Evolutionary conservation across 2,113 vertebrate genomes (phyloP).

Genomic region (Dermatemys mawii): DNA sequence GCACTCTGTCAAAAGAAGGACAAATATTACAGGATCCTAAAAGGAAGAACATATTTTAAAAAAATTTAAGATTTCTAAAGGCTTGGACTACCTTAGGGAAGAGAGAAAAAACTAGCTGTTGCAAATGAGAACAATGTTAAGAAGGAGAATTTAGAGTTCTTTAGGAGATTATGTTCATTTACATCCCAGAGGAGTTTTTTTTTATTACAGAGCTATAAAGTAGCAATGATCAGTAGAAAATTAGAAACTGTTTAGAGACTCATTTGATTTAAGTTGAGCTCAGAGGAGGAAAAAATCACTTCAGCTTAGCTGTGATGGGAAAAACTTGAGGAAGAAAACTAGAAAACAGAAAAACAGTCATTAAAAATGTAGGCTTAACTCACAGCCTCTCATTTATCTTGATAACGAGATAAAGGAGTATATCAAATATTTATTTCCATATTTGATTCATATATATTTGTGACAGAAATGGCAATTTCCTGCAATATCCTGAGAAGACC

Average conservation of each 20-base stretch:
- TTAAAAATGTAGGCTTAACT: conserved; percentile 14
- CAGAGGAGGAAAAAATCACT: conserved; percentile 14
- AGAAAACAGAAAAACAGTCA: conserved; percentile 39
- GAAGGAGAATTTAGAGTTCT: neutral
- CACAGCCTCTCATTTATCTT: neutral
- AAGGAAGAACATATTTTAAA: conserved; percentile 5
- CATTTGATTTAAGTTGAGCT: conserved; percentile 37
- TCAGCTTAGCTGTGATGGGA: conserved; percentile 18
- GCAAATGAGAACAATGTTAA: neutral
- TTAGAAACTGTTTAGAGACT: neutral
- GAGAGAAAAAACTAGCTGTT: conserved; percentile 8
- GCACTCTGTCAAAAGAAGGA: neutral
- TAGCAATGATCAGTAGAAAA: conserved; percentile 15
- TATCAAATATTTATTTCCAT: neutral
- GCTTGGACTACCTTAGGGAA: neutral
- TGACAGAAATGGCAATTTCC: neutral
- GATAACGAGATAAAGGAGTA: neutral
- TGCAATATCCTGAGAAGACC: neutral
- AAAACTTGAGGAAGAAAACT: conserved; percentile 22
- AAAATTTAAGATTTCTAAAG: conserved; percentile 5
- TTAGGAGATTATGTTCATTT: conserved; percentile 18
- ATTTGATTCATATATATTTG: neutral
- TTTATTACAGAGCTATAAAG: conserved; percentile 38
- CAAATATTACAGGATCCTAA: neutral
- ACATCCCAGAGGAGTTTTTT: neutral